Evolutionary conservation across 2,113 vertebrate genomes (phyloP).

Genomic region (Taxidea taxus): DNA sequence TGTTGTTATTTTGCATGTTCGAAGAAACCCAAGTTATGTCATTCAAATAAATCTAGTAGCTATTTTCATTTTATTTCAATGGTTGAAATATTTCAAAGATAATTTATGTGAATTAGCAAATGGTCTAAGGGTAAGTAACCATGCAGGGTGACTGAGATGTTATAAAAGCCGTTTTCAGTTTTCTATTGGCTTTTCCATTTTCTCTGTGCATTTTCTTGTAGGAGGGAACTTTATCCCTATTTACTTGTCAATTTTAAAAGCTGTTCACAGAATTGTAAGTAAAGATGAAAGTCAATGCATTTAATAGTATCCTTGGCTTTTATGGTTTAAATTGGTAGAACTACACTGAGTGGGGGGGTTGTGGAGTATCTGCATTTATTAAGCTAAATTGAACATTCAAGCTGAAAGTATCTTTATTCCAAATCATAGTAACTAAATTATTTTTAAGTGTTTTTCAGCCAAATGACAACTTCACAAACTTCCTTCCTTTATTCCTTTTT

Average conservation of each 20-base stretch:
- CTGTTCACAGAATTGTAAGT: slow-evolving; percentile 31
- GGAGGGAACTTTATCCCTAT: slow-evolving; percentile 17
- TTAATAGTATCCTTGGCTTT: slow-evolving; percentile 35
- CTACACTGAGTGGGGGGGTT: background rate
- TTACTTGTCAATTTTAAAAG: slow-evolving; percentile 58
- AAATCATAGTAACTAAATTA: background rate
- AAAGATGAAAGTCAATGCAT: slow-evolving; percentile 56
- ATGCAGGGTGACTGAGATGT: slow-evolving; percentile 34
- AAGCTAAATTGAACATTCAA: slow-evolving; percentile 18
- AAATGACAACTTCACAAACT: background rate
- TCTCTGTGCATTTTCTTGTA: slow-evolving; percentile 17
- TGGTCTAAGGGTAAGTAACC: slow-evolving; percentile 5
- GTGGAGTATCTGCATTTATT: slow-evolving; percentile 6
- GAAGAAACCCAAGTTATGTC: background rate
- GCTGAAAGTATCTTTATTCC: background rate
- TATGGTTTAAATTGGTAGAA: slow-evolving; percentile 33
- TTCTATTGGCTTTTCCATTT: slow-evolving; percentile 40
- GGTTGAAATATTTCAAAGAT: slow-evolving; percentile 52
- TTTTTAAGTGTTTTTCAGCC: slow-evolving; percentile 18
- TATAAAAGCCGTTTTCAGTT: slow-evolving; percentile 45
- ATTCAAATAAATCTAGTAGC: slow-evolving; percentile 33
- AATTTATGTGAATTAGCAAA: slow-evolving; percentile 54
- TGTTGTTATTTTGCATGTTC: background rate
- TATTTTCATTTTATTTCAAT: slow-evolving; percentile 68
- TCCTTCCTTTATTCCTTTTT: background rate